A percentile compares a stretch with the other conserved stretches of the same genome.
phyloP scores from a whole-genome alignment of 2,888 invertebrate genomes.

The Diaperis boleti region DNA sequence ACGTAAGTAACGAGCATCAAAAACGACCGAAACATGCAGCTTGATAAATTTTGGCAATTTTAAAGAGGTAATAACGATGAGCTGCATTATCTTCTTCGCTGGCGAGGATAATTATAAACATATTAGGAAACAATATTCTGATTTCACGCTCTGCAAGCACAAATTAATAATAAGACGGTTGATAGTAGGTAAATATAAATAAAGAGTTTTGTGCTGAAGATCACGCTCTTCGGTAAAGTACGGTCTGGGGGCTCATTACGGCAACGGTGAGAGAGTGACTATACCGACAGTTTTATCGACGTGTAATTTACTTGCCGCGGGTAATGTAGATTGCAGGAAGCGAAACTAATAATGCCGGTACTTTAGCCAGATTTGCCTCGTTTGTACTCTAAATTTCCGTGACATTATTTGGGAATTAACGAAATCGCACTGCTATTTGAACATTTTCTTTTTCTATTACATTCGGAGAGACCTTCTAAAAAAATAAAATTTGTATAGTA shows the following conservation, averaged over 20 bases:
- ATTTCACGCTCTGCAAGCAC: conserved; percentile 44
- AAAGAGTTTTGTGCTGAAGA: conserved; percentile 37
- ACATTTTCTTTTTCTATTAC: background rate
- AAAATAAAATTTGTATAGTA: no score
- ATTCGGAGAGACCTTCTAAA: no score
- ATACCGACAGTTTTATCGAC: conserved; percentile 46
- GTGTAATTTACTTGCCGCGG: conserved; percentile 43
- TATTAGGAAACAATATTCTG: conserved; percentile 47
- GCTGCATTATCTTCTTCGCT: conserved; percentile 42
- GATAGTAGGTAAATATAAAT: conserved; percentile 31
- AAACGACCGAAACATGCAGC: background rate
- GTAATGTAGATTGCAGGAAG: conserved; percentile 46
- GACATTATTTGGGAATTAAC: conserved; percentile 25
- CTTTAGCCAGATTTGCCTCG: conserved; percentile 39
- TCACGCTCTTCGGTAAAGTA: conserved; percentile 34
- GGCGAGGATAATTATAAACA: conserved; percentile 46
- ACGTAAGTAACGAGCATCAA: background rate
- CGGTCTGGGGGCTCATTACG: conserved; percentile 39
- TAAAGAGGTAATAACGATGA: conserved; percentile 25
- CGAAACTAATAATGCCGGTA: conserved; percentile 45
- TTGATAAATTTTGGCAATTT: conserved; percentile 30
- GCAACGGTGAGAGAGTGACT: conserved; percentile 39
- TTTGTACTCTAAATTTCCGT: conserved; percentile 39
- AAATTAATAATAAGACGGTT: conserved; percentile 41
- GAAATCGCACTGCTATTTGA: conserved; percentile 9